Evolutionary conservation across 2,797 vertebrate genomes (phyloP), one percentile per base, ranked within the genome.

Genomic region (Parauchenoglanis punctatus): DNA sequence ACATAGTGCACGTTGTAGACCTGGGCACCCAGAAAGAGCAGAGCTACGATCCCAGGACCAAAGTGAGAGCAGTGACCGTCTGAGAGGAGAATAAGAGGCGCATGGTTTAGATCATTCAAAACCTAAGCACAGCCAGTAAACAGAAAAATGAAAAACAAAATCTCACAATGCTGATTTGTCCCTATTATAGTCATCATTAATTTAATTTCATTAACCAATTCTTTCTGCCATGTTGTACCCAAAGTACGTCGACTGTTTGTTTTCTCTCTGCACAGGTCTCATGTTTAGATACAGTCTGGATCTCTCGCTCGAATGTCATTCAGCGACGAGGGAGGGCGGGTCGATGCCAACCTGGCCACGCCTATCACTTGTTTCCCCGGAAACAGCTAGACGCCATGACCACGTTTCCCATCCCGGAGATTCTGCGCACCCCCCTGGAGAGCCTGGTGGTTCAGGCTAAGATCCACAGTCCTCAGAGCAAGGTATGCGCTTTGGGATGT

Each of bases 1-100:
- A 99, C 92, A 97, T 99, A 0, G 98, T 99, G 49, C 97, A 99
- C 0, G 98, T 99, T 82, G 97, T 99, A 89, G 97, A 99, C 92
- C 93, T 96, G 0, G 98, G 98, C 81, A 96, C 95, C 49, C 98
- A 99, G 88, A 99, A 99, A 90, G 97, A 99, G 93, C 97, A 98
- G 73, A 96, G 95, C 92, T 99, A 99, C 0, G 98, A 99, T 91
- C 94, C 97, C 0, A 95, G 94, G 88, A 99, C 98, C 59, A 99
- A 99, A 96, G 98, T 99, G 85, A 46, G 68, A 44, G 6, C 28
- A n/a, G 17, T 13, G 23, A 10, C 2, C 0, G 10, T 23, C 11
- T 28, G 11, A 67, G 20, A 65, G 35, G 59, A 40, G 76, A 56
- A n/a, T 54, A n/a, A 49, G n/a, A 1, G 28, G 35, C 76, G 13